Base-by-base conservation (phyloP, 2,888 invertebrate species). In the Dioctria rufipes region DNA sequence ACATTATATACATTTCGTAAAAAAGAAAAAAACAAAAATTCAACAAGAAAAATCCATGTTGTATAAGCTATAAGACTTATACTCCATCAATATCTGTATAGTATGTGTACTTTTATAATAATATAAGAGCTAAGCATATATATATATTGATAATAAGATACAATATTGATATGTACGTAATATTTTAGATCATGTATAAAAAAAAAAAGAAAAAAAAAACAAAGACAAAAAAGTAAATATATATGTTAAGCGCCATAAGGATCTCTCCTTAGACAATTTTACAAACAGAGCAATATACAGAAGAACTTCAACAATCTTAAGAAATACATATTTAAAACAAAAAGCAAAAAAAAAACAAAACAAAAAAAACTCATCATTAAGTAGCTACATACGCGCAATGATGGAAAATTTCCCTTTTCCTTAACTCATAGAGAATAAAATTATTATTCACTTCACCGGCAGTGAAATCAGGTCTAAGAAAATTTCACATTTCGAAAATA, bases 11-110 rank as follows among this genome's bases (percentile, higher is more conserved):
- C 43, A 49, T 77, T 77, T 61, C 63, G 77, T 63, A 77, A 77
- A 77, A 77, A 77, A 63, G n/a, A 75, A 77, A 77, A 77, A 77
- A 77, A 77, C 61, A 77, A 77, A 63, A 77, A 77, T 49, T 49
- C 25, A 25, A 25, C 25, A 25, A 25, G 25, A 77, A 58, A 42
- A 75, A 60, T 37, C 11, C 49, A 63, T 63, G 42, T 46, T 25
- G n/a, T 63, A 61, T 37, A 63, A 77, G 51, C 25, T 8, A 11
- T 77, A 63, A 63, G 58, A 40, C 42, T 63, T 60, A 73, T 42
- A 25, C 25, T 73, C 73, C 73, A 73, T 58, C 42, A 60, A 73
- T 73, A 73, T 73, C 73, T 58, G 54, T 60, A 60, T 73, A 25
- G 25, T 25, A 60, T 73, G 60, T 73, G 73, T 73, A 73, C 13